phyloP scores from a whole-genome alignment of 2,888 invertebrate species.

The Anoncus sp. region DNA sequence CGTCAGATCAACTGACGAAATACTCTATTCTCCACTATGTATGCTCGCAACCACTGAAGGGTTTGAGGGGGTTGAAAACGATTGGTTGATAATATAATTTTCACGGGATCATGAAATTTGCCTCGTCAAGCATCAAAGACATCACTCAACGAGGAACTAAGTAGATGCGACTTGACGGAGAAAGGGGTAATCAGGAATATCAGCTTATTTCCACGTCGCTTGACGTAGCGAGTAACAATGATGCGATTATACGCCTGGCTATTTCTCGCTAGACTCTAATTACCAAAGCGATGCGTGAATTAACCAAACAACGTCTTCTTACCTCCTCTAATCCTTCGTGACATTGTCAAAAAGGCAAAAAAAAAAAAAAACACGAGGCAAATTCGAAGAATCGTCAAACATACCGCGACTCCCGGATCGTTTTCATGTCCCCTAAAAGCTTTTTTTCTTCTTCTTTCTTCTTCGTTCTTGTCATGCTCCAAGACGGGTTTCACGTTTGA shows the following conservation, averaged over 20 bases:
- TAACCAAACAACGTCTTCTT: constrained; percentile 67
- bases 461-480: constrained; percentile 31
- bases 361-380: constrained; percentile 31
- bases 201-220: constrained; percentile 81
- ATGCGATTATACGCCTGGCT: constrained; percentile 76
- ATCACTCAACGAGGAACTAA: constrained; percentile 41
- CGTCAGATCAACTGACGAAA: no score
- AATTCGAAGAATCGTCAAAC: constrained; percentile 66
- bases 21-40: no score
- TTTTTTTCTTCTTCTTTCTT: constrained; percentile 45
- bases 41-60: no score
- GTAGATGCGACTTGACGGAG: constrained; percentile 58
- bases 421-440: constrained; percentile 55
- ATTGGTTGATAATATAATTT: constrained; percentile 48
- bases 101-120: constrained; percentile 67
- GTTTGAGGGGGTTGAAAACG: not conserved
- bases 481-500: constrained; percentile 40
- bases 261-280: constrained; percentile 73
- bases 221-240: constrained; percentile 78
- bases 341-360: constrained; percentile 24
- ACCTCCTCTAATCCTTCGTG: constrained; percentile 52
- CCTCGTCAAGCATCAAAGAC: constrained; percentile 60
- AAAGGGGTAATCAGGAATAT: constrained; percentile 73
- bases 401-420: constrained; percentile 42
- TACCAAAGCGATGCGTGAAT: constrained; percentile 71